These are phyloP conservation scores for Drosophila navojoa DNA, from an alignment of 1,140 invertebrate genomes.

Conservation along the genomic window DNA sequence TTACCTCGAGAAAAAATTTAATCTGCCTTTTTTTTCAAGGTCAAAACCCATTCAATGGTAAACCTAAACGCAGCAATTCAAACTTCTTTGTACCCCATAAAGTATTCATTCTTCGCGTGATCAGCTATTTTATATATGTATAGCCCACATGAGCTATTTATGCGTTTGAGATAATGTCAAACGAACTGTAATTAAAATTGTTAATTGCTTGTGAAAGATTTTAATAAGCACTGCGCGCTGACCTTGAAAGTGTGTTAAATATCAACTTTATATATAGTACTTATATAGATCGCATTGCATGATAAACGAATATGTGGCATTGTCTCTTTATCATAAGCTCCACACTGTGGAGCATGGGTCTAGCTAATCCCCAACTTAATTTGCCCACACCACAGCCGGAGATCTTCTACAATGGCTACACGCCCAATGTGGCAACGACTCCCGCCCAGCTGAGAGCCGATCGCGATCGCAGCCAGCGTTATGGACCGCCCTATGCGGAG, in stretches of 20 bases:
- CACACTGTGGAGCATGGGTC: constrained; percentile 23
- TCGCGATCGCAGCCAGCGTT: constrained; percentile 73
- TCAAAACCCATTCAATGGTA: not conserved
- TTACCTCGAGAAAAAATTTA: too few relatives aligned
- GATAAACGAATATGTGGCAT: constrained; percentile 57
- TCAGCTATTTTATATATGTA: constrained; percentile 2
- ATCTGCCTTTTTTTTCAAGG: not conserved
- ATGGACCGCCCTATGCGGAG: constrained; percentile 76
- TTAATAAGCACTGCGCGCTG: constrained; percentile 54
- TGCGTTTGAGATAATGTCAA: constrained; percentile 32
- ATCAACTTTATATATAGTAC: constrained; percentile 22
- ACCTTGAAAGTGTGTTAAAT: constrained; percentile 60
- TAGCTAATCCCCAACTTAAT: constrained; percentile 84
- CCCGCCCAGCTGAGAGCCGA: constrained; percentile 69
- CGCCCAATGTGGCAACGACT: constrained; percentile 70
- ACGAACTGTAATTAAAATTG: constrained; percentile 56
- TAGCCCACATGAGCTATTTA: constrained; percentile 1
- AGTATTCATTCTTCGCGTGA: not conserved
- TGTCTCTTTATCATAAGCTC: constrained; percentile 37
- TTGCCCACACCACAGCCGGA: constrained; percentile 84
- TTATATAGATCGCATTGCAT: constrained; percentile 57
- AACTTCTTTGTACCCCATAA: not conserved
- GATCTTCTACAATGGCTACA: constrained; percentile 72
- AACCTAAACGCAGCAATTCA: not conserved
- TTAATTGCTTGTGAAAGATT: constrained; percentile 75